A percentile compares a stretch with the other conserved stretches of the same genome.
Evolutionary conservation across 1,140 invertebrate species (phyloP).

Genomic region (Atopsyche davidsoni): DNA sequence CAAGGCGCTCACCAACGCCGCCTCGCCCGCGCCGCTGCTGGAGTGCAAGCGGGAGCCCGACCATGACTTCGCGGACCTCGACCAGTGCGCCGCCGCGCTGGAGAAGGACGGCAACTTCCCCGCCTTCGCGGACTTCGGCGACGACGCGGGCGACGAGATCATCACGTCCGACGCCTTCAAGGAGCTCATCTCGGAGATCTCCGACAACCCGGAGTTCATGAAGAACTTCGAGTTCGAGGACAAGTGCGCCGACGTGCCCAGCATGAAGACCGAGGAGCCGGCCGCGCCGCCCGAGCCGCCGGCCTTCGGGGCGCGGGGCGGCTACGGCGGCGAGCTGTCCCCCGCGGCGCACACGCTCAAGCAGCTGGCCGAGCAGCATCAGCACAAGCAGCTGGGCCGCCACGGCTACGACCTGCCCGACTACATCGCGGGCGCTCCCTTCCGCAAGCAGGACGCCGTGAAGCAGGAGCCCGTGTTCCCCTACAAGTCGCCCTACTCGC

Average conservation of each 20-base stretch:
- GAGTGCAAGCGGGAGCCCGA: conserved; percentile 84
- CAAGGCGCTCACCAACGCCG: conserved; percentile 77
- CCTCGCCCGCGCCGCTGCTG: conserved; percentile 54
- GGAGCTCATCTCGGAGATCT: conserved; percentile 82
- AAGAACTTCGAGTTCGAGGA: conserved; percentile 67
- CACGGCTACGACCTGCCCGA: conserved; percentile 27
- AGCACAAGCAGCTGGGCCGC: conserved; percentile 59
- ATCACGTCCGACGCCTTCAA: conserved; percentile 77
- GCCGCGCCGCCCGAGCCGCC: conserved; percentile 41
- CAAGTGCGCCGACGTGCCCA: conserved; percentile 46
- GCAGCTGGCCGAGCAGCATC: conserved; percentile 94
- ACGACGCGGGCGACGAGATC: conserved; percentile 75
- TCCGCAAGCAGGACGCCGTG: conserved; percentile 37
- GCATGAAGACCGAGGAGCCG: conserved; percentile 32
- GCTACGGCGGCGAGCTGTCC: conserved; percentile 57
- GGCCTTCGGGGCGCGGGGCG: conserved; percentile 35
- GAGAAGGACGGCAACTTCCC: conserved; percentile 76
- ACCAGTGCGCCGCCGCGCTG: conserved; percentile 70
- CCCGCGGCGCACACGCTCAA: conserved; percentile 89
- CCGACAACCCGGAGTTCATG: conserved; percentile 77
- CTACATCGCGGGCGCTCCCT: conserved; percentile 29
- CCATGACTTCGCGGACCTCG: conserved; percentile 75
- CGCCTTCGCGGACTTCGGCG: conserved; percentile 71
- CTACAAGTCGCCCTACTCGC: conserved; percentile 60
- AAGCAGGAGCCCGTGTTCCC: conserved; percentile 29